phyloP scores from a whole-genome alignment of 1,140 invertebrate genomes.

The Anoplophora glabripennis region DNA sequence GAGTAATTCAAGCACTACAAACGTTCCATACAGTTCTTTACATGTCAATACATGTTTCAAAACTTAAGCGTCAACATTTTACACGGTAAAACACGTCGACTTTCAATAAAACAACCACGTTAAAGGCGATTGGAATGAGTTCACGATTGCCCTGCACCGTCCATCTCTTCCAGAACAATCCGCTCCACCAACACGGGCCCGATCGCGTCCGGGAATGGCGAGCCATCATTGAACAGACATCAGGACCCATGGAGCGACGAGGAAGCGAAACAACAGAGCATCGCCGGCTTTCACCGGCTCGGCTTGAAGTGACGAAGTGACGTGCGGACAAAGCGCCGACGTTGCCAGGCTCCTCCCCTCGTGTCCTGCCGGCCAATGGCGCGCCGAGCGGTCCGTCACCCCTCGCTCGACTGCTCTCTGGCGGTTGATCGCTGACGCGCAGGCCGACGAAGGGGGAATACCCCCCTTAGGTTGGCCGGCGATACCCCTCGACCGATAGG shows the following conservation, averaged over 20 bases:
- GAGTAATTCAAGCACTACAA: no score
- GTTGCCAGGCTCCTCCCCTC: slow-evolving; percentile 3
- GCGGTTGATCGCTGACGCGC: slow-evolving; percentile 2
- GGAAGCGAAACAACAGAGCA: not conserved
- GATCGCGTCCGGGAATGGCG: no score
- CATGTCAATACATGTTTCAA: no score
- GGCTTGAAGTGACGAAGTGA: not conserved
- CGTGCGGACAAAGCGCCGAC: slow-evolving; percentile 2
- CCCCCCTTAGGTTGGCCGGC: no score
- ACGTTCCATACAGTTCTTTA: no score
- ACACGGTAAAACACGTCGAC: not conserved
- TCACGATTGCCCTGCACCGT: no score
- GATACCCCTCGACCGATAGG: no score
- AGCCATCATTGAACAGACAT: no score
- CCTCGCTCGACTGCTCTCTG: slow-evolving; percentile 1
- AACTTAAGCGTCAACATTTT: not conserved
- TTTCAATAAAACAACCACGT: not conserved
- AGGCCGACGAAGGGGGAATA: not conserved
- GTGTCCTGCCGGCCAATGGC: slow-evolving; percentile 4
- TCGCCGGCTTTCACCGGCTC: not conserved
- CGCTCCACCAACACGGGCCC: no score
- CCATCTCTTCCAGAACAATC: no score
- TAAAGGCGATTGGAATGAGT: no score
- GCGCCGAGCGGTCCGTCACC: not conserved
- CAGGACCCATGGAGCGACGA: not conserved